These are phyloP conservation scores for Paramuricea clavata DNA, from an alignment of 92 coral and sea anemone genomes.

Conservation along the genomic window DNA sequence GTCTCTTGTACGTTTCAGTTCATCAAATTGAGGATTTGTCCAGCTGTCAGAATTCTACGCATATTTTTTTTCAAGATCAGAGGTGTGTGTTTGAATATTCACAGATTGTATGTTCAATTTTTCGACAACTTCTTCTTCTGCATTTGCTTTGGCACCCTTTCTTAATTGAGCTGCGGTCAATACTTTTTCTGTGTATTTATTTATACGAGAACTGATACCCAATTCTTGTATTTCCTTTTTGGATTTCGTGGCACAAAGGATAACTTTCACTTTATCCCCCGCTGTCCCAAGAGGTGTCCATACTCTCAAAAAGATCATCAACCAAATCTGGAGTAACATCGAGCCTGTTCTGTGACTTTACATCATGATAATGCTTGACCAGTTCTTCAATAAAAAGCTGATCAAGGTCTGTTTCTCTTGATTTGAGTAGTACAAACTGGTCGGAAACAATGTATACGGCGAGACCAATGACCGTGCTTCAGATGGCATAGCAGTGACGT, in stretches of 20 bases:
- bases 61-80: background rate
- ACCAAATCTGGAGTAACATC: background rate
- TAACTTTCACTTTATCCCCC: conserved; percentile 17
- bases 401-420: background rate
- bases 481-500: background rate
- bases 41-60: background rate
- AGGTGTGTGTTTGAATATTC: too few relatives aligned
- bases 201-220: conserved; percentile 14
- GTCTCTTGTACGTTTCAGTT: background rate
- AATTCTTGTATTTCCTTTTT: conserved; percentile 4
- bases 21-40: background rate
- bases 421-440: background rate
- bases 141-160: background rate
- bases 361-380: background rate
- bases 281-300: conserved; percentile 45
- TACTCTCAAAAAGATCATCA: conserved; percentile 21
- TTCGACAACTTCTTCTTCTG: too few relatives aligned
- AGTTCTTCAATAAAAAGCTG: background rate
- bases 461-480: background rate
- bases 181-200: conserved; percentile 1
- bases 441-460: background rate
- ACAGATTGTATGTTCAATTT: too few relatives aligned
- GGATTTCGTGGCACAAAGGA: conserved; percentile 8
- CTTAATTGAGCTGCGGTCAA: background rate
- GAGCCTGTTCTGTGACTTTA: background rate